Conservation (phyloP, 2,888 invertebrate species). For the Nasonovia ribisnigri region DNA sequence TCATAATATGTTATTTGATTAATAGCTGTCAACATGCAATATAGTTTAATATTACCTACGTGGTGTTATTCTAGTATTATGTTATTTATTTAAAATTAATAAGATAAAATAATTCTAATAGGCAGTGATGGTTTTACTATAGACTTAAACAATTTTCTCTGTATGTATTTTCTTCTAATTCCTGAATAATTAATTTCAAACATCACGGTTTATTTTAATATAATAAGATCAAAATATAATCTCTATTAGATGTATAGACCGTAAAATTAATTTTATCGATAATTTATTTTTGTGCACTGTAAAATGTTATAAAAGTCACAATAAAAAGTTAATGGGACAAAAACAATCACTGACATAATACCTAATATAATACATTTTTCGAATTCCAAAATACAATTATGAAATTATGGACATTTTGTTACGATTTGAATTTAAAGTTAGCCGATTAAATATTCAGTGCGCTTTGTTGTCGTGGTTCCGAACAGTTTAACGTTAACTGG, state of each 20-base stretch:
- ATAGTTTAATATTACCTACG: neutral
- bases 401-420: neutral
- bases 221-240: neutral
- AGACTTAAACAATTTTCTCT: neutral
- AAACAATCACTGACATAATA: neutral
- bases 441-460: neutral
- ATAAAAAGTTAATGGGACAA: neutral
- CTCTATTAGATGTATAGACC: neutral
- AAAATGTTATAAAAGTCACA: neutral
- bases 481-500: neutral
- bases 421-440: neutral
- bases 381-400: neutral
- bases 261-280: neutral
- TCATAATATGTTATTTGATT: neutral
- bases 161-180: neutral
- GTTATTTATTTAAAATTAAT: neutral
- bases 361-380: neutral
- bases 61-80: neutral
- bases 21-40: neutral
- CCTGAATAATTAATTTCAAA: no score
- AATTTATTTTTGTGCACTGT: neutral
- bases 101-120: neutral
- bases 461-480: neutral
- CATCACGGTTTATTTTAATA: no score
- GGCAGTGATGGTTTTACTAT: neutral